Evolutionary conservation across 1,140 invertebrate genomes (phyloP).

Genomic region (Meloidogyne floridensis): DNA sequence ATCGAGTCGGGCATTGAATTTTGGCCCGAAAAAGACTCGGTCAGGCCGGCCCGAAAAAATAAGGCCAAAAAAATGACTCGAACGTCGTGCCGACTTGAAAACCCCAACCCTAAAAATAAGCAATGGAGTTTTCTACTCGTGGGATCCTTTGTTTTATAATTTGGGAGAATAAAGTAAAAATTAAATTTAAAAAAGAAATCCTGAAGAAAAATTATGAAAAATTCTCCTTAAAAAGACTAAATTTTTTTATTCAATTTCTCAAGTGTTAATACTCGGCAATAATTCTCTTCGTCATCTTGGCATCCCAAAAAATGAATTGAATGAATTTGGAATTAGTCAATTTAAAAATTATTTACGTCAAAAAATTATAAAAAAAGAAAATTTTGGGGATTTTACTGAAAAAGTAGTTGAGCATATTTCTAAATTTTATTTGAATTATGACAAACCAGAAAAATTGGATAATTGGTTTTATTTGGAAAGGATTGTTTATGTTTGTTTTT

Average conservation of each 20-base stretch:
- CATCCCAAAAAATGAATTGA: slow-evolving; percentile 22
- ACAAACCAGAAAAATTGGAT: slow-evolving; percentile 18
- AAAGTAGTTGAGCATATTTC: slow-evolving; percentile 8
- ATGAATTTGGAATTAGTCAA: slow-evolving; percentile 12
- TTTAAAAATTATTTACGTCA: slow-evolving; percentile 22
- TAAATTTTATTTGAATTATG: slow-evolving; percentile 29
- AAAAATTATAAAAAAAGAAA: slow-evolving; percentile 20
- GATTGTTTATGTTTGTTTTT: background rate
- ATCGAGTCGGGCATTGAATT: too few species aligned
- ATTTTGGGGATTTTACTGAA: slow-evolving; percentile 23
- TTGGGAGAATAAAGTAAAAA: too few species aligned
- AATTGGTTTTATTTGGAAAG: slow-evolving; percentile 27
- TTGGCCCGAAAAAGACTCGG: too few species aligned
- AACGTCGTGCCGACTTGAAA: too few species aligned
- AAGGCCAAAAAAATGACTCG: too few species aligned
- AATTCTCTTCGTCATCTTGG: slow-evolving; percentile 22
- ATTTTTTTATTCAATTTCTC: background rate
- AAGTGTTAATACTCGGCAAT: slow-evolving; percentile 17
- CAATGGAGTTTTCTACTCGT: too few species aligned
- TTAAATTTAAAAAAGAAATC: too few species aligned
- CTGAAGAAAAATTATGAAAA: too few species aligned
- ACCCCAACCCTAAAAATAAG: too few species aligned
- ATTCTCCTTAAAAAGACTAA: too few species aligned
- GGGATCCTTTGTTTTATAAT: too few species aligned
- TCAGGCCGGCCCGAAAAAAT: too few species aligned